phyloP scores from a whole-genome alignment of 2,113 vertebrate species.

The Brachypteracias leptosomus region DNA sequence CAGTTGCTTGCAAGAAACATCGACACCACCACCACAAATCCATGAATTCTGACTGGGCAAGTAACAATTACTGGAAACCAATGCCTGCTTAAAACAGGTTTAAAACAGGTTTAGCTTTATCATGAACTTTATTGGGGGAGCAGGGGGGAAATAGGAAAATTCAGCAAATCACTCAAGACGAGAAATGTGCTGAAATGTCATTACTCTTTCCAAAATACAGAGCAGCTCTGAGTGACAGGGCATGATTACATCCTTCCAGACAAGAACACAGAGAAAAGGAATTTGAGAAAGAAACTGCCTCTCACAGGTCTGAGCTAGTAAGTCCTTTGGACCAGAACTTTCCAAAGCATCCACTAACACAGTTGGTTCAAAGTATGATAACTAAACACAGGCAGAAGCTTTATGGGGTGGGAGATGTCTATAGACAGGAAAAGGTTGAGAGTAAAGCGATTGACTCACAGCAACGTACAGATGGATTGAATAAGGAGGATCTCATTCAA shows the following conservation, averaged over 20 bases:
- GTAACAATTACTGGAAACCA: not conserved
- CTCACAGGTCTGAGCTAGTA: not conserved
- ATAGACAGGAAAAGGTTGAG: not conserved
- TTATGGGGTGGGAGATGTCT: fast-evolving
- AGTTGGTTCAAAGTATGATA: not conserved
- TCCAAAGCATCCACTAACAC: not conserved
- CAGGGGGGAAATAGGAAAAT: not conserved
- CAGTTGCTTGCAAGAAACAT: not conserved
- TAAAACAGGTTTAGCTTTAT: not conserved
- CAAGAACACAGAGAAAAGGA: not conserved
- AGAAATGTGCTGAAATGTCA: not conserved
- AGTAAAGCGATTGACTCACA: fast-evolving
- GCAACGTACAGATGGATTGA: fast-evolving
- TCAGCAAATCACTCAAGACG: not conserved
- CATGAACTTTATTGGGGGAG: not conserved
- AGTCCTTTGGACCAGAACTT: not conserved
- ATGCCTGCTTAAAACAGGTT: not conserved
- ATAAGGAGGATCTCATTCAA: not conserved
- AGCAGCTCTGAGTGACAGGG: not conserved
- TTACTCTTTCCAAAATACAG: not conserved
- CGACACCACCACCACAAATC: not conserved
- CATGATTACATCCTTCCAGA: not conserved
- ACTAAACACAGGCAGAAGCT: not conserved
- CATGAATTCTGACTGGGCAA: not conserved
- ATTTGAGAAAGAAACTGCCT: not conserved